Evolutionary conservation across 2,113 vertebrate genomes (phyloP).

Genomic region (Festucalex cinctus): DNA sequence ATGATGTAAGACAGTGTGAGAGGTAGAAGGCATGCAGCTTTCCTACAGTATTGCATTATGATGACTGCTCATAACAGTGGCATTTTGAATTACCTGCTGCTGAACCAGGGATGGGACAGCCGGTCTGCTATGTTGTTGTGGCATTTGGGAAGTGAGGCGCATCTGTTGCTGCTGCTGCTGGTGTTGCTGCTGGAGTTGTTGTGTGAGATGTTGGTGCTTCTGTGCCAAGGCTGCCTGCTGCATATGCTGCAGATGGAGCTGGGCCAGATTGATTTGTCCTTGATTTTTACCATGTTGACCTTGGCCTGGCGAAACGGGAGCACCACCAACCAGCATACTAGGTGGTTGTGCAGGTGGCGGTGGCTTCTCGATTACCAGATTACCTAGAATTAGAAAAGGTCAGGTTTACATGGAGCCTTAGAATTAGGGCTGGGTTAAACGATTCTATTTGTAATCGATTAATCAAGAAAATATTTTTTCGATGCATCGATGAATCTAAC

Average conservation of each 20-base stretch:
- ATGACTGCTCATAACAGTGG: neutral
- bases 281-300: slow-evolving; percentile 83
- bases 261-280: slow-evolving; percentile 95
- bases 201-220: slow-evolving; percentile 76
- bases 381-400: slow-evolving; percentile 77
- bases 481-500: no score
- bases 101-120: slow-evolving; percentile 82
- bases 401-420: no score
- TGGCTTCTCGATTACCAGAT: slow-evolving; percentile 92
- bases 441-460: no score
- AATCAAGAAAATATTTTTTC: no score
- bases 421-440: no score
- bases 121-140: slow-evolving; percentile 82
- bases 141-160: slow-evolving; percentile 87
- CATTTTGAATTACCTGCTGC: slow-evolving; percentile 77
- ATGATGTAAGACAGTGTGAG: no score
- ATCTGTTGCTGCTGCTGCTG: slow-evolving; percentile 85
- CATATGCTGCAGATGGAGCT: slow-evolving; percentile 96
- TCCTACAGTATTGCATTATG: neutral
- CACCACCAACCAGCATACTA: slow-evolving; percentile 82
- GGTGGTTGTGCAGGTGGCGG: slow-evolving; percentile 82
- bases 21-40: neutral
- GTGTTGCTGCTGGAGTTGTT: slow-evolving; percentile 88
- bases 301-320: slow-evolving; percentile 85
- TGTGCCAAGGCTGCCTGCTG: slow-evolving; percentile 89